These are phyloP conservation scores for Lethocerus indicus DNA, from an alignment of 1,140 invertebrate species.

Conservation along the genomic window DNA sequence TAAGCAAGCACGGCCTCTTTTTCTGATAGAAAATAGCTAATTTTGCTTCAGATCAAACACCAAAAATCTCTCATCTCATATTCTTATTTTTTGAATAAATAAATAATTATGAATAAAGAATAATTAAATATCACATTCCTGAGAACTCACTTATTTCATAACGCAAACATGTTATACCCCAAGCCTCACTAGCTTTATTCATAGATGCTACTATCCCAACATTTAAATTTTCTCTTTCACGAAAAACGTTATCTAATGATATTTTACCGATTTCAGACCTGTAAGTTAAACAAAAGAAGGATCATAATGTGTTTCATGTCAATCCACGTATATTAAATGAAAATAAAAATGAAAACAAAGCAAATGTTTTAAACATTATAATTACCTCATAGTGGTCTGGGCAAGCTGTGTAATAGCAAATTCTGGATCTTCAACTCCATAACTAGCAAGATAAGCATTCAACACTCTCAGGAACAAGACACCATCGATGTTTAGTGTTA, in stretches of 20 bases:
- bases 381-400: slow-evolving; percentile 91
- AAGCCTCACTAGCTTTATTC: slow-evolving; percentile 93
- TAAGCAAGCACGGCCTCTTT: neutral
- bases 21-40: neutral
- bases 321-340: too few relatives aligned
- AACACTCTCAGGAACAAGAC: slow-evolving; percentile 89
- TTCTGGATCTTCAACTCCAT: slow-evolving; percentile 98
- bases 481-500: slow-evolving; percentile 91
- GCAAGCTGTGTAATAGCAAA: slow-evolving; percentile 98
- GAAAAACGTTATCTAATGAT: slow-evolving; percentile 90
- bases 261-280: slow-evolving; percentile 96
- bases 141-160: slow-evolving; percentile 88
- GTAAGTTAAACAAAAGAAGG: slow-evolving; percentile 11
- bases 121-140: neutral
- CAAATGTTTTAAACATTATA: too few relatives aligned
- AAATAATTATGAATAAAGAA: neutral
- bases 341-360: too few relatives aligned
- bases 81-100: too few relatives aligned
- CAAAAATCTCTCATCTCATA: too few relatives aligned
- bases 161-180: slow-evolving; percentile 93
- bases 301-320: too few relatives aligned
- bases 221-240: slow-evolving; percentile 91
- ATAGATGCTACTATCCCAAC: slow-evolving; percentile 92
- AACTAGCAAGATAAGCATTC: slow-evolving; percentile 86
- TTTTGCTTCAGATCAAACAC: neutral